A percentile compares a stretch with the other conserved stretches of the same genome.
Evolutionary conservation across 1,140 invertebrate genomes (phyloP).

Genomic region (Drosophila elegans): DNA sequence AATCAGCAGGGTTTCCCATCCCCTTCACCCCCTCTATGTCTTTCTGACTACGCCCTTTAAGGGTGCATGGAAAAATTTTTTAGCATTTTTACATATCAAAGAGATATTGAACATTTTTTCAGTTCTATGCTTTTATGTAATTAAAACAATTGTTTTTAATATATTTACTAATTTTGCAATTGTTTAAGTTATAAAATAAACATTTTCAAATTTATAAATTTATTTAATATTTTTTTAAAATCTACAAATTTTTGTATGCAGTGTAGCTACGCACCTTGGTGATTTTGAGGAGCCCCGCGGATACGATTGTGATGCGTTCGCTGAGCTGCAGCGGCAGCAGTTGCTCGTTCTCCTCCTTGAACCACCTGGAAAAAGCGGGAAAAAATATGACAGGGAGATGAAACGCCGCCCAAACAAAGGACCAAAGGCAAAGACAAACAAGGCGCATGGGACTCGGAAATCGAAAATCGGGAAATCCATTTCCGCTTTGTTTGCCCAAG

Average conservation of each 20-base stretch:
- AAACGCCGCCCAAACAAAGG: constrained; percentile 46
- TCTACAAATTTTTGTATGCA: not conserved
- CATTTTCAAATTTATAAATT: no score
- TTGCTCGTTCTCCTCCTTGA: constrained; percentile 89
- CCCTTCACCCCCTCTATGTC: no score
- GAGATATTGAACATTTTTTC: not conserved
- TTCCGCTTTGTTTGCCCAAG: constrained; percentile 50
- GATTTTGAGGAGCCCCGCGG: constrained; percentile 88
- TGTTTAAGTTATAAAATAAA: no score
- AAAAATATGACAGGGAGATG: constrained; percentile 21
- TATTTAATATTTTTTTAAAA: no score
- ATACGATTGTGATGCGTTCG: constrained; percentile 86
- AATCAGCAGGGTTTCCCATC: constrained; percentile 61
- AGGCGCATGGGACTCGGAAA: constrained; percentile 4
- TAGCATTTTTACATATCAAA: not conserved
- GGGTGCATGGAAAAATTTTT: not conserved
- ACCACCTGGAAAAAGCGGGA: constrained; percentile 86
- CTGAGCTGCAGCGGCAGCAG: constrained; percentile 88
- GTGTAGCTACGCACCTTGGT: constrained; percentile 85
- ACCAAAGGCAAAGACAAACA: constrained; percentile 35
- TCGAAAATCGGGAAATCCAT: constrained; percentile 46
- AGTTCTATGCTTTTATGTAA: no score
- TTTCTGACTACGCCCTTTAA: not conserved
- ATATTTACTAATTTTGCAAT: not conserved
- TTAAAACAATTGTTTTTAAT: no score